Percentiles rank a stretch among this genome's conserved stretches.
Conservation (phyloP, 2,113 vertebrate genomes). For the Prochilodus magdalenae region DNA sequence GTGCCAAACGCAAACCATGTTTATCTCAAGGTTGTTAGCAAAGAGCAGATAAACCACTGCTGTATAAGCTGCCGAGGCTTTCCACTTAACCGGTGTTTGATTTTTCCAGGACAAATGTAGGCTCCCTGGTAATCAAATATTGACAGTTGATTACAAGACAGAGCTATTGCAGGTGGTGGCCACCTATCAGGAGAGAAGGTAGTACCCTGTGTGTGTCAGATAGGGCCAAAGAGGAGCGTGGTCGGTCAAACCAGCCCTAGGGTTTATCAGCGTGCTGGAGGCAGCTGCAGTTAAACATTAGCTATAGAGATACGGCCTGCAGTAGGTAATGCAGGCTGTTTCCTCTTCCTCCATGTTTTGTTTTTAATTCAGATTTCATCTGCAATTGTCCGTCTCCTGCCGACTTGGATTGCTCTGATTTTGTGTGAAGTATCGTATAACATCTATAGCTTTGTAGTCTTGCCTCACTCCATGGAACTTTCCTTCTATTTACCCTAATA, state of each 20-base stretch:
- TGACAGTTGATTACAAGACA: constrained; percentile 47
- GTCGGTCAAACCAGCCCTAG: constrained; percentile 9
- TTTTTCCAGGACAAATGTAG: not conserved
- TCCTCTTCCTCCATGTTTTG: not conserved
- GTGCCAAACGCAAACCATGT: not conserved
- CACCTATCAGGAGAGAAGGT: constrained; percentile 44
- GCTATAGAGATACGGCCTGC: constrained; percentile 32
- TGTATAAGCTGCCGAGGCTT: constrained; percentile 16
- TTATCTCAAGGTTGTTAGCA: constrained; percentile 51
- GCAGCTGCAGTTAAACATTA: constrained; percentile 62
- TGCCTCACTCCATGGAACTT: not conserved
- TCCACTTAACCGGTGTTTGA: constrained; percentile 20
- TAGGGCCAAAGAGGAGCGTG: constrained; percentile 54
- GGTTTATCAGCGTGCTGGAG: constrained; percentile 60
- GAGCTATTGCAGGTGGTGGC: constrained; percentile 41
- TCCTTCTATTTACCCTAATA: constrained; percentile 46
- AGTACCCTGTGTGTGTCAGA: constrained; percentile 47
- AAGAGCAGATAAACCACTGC: constrained; percentile 64
- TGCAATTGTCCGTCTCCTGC: constrained; percentile 43
- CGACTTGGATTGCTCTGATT: not conserved
- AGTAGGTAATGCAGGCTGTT: constrained; percentile 24
- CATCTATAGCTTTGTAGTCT: constrained; percentile 28
- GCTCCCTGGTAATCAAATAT: constrained; percentile 47
- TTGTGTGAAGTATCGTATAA: constrained; percentile 12
- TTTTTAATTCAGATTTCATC: constrained; percentile 25